Evolutionary conservation across 2,113 vertebrate species (phyloP).

Genomic region (Solea senegalensis): DNA sequence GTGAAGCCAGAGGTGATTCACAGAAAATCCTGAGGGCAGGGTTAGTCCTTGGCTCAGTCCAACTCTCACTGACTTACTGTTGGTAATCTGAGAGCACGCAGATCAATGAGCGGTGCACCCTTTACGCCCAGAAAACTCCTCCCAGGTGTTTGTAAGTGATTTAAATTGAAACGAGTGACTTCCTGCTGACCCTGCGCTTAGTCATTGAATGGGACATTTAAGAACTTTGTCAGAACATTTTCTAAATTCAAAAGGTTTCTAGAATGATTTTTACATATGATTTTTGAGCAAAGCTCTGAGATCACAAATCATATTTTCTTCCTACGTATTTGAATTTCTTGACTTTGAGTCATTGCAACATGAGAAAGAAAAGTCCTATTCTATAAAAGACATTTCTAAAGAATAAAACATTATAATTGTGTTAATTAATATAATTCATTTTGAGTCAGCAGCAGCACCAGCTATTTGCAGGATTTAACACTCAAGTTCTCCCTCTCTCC

Average conservation of each 20-base stretch:
- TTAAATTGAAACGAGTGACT: conserved; percentile 12
- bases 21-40: too few relatives aligned
- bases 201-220: conserved; percentile 10
- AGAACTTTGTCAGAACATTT: conserved; percentile 40
- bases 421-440: conserved; percentile 4
- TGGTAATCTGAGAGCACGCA: too few relatives aligned
- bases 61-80: too few relatives aligned
- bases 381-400: too few relatives aligned
- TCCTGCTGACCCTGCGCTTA: not conserved
- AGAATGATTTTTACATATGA: conserved; percentile 55
- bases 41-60: too few relatives aligned
- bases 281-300: conserved; percentile 12
- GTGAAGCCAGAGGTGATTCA: too few relatives aligned
- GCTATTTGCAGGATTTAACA: conserved; percentile 33
- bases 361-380: not conserved
- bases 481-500: conserved; percentile 28
- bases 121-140: too few relatives aligned
- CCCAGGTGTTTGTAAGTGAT: too few relatives aligned
- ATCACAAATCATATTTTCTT: not conserved
- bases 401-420: too few relatives aligned
- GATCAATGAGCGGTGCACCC: too few relatives aligned
- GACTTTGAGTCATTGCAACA: conserved; percentile 27
- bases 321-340: conserved; percentile 14
- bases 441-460: conserved; percentile 12
- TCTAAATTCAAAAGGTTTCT: conserved; percentile 43